These are phyloP conservation scores for Drosophila nigromelanica DNA, from an alignment of 1,140 invertebrate species.

Conservation along the genomic window DNA sequence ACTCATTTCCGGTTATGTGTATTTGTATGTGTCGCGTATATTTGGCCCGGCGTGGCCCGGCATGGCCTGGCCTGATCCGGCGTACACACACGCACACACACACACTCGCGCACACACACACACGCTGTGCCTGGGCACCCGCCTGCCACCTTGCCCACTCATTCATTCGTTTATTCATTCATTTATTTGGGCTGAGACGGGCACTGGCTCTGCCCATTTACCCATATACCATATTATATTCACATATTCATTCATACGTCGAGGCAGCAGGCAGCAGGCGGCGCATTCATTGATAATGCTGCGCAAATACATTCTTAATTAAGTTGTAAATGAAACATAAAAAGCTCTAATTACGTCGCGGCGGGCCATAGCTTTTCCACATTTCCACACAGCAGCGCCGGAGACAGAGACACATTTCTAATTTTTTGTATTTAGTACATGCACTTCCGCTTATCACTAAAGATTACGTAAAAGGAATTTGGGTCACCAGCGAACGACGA, in stretches of 20 bases:
- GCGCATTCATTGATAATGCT: conserved; percentile 50
- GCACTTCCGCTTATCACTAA: conserved; percentile 71
- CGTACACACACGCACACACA: conserved; percentile 15
- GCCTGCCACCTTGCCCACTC: not conserved
- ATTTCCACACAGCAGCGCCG: conserved; percentile 15
- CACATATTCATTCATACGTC: conserved; percentile 47
- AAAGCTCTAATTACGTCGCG: conserved; percentile 68
- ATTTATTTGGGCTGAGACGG: conserved; percentile 31
- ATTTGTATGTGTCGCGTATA: conserved; percentile 33
- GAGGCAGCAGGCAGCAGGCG: conserved; percentile 6
- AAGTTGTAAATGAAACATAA: conserved; percentile 75
- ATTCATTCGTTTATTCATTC: conserved; percentile 55
- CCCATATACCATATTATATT: conserved; percentile 3
- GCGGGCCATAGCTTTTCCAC: conserved; percentile 50
- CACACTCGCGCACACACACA: no score
- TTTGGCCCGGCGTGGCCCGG: conserved; percentile 44
- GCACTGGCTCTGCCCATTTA: not conserved
- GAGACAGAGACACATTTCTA: conserved; percentile 35
- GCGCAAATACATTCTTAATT: conserved; percentile 77
- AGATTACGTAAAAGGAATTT: conserved; percentile 66
- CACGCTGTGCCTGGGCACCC: not conserved
- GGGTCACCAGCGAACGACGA: conserved; percentile 53
- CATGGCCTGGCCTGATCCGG: conserved; percentile 11
- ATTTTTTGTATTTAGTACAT: conserved; percentile 66
- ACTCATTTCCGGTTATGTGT: conserved; percentile 81